These are phyloP conservation scores for Tipula lateralis DNA, from an alignment of 2,888 invertebrate species.

Conservation along the genomic window DNA sequence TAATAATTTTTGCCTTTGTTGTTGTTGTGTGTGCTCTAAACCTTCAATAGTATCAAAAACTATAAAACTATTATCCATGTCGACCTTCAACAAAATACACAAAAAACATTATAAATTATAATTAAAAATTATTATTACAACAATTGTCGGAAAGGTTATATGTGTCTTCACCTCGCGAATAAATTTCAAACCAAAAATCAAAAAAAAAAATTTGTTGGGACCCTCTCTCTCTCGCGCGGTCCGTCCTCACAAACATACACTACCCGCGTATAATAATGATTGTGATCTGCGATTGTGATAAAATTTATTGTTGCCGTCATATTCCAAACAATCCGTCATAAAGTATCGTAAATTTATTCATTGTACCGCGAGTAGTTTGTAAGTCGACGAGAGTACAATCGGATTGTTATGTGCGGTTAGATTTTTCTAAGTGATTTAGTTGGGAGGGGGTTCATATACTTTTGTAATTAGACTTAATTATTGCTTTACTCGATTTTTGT, in stretches of 20 bases:
- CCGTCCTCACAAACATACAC: not conserved
- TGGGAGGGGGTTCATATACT: not conserved
- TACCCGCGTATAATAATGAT: too few species aligned
- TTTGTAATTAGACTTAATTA: conserved; percentile 14
- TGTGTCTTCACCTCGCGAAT: not conserved
- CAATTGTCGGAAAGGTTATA: not conserved
- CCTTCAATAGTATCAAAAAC: conserved; percentile 24
- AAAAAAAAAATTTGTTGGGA: not conserved
- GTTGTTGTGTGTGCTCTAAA: not conserved
- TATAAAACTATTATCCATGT: conserved; percentile 24
- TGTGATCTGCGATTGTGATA: not conserved
- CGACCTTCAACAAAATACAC: not conserved
- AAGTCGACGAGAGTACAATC: not conserved
- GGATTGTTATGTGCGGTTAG: not conserved
- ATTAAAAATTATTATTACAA: not conserved
- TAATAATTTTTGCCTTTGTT: not conserved
- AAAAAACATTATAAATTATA: conserved; percentile 2
- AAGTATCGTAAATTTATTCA: not conserved
- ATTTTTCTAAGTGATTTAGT: not conserved
- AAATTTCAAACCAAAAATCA: not conserved
- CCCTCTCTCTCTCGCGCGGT: not conserved
- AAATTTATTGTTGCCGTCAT: not conserved
- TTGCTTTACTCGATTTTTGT: not conserved
- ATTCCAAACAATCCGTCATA: not conserved
- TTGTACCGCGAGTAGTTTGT: not conserved